Evolutionary conservation across 2,888 invertebrate genomes (phyloP), one percentile per base, ranked within the genome.

Genomic region (Odontocolon sp.): DNA sequence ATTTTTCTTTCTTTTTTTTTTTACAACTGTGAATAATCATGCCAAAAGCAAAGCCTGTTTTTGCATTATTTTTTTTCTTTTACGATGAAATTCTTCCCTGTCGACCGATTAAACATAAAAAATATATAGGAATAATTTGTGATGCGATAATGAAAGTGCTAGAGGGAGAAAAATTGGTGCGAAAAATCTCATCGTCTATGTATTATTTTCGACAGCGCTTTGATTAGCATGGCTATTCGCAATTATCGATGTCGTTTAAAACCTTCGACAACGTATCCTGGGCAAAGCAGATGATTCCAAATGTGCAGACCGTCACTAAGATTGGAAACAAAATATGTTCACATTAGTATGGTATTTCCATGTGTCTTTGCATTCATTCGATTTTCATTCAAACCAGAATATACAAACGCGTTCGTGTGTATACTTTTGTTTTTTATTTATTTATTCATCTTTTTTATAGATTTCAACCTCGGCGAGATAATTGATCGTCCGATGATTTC

Each of bases 241-340:
- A 75, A 77, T 61, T 64, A 75, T 73, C 33, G 71, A 71, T 77
- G 74, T 80, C 80, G 80, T 77, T 81, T 71, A 54, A 79, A 89
- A 90, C 89, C 89, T 90, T 88, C 86, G 86, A 88, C 87, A 88
- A 85, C 88, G 88, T 82, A 87, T 88, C 89, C 89, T 87, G 84
- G 88, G 86, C 72, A 87, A 88, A 88, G 87, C 85, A 84, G 89
- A 87, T 87, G 89, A 89, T 88, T 88, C 89, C 89, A 84, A 87
- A 86, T 85, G 88, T 84, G 88, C 82, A 86, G 89, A 88, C 87
- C 88, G 83, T 86, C 88, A 87, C 89, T 90, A 90, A 87, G 89
- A 89, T 88, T 89, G 89, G 87, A 90, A 89, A 90, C 87, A 89
- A 90, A 90, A 81, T 80, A 78, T 85, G 86, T 85, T 86, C 84